Percentiles rank a stretch among this genome's conserved stretches.
phyloP scores from a whole-genome alignment of 2,888 invertebrate genomes.

The Nemotelus pantherinus region DNA sequence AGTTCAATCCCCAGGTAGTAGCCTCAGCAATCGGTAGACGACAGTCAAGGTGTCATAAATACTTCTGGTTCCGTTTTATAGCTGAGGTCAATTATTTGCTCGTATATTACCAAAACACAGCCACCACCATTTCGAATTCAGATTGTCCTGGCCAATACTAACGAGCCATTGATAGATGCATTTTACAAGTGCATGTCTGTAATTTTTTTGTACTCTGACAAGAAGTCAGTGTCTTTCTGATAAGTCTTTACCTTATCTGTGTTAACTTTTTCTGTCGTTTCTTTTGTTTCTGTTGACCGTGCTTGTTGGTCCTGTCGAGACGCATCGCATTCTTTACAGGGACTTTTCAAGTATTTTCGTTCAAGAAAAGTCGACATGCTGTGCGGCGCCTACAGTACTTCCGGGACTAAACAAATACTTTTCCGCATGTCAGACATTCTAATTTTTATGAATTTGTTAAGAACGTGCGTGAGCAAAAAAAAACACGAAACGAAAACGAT shows the following conservation, averaged over 20 bases:
- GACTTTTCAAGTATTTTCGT: not conserved
- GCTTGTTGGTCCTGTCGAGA: constrained; percentile 11
- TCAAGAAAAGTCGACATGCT: constrained; percentile 12
- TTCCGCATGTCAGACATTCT: constrained; percentile 22
- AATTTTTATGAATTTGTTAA: constrained; percentile 3
- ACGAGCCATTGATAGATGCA: not conserved
- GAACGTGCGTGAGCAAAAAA: not conserved
- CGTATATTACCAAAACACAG: constrained; percentile 29
- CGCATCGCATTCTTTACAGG: not conserved
- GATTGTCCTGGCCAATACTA: not conserved
- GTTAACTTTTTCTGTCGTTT: constrained; percentile 19
- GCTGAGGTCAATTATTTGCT: constrained; percentile 24
- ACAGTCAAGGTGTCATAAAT: constrained; percentile 34
- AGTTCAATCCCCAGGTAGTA: too few relatives aligned
- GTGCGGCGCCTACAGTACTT: constrained; percentile 41
- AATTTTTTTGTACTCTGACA: constrained; percentile 5
- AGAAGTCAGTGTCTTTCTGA: not conserved
- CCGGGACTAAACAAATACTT: constrained; percentile 5
- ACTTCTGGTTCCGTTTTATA: constrained; percentile 32
- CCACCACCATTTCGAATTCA: constrained; percentile 12
- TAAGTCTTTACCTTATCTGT: constrained; percentile 19
- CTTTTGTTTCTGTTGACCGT: constrained; percentile 27
- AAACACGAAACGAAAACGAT: too few relatives aligned
- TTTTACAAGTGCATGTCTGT: constrained; percentile 21
- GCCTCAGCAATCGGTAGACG: too few relatives aligned